Evolutionary conservation across 2,797 vertebrate species (phyloP), one percentile per base, ranked within the genome.

Genomic region (Vireo griseus): DNA sequence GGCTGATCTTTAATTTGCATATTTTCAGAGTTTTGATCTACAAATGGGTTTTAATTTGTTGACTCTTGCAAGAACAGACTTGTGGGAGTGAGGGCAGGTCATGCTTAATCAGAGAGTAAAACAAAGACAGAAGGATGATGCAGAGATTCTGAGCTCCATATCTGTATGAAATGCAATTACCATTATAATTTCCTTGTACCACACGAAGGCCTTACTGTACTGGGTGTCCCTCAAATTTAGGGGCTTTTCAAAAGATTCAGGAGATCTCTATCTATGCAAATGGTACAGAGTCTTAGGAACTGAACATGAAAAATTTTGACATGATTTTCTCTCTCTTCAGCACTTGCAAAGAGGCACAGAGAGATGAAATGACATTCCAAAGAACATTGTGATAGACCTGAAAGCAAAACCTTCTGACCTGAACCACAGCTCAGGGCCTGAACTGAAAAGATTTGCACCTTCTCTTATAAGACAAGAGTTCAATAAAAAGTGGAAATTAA

Each of bases 11-110:
- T 89, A 86, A 67, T 93, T 94, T 91, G 86, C 52, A 88, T 93
- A 39, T 77, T 94, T 95, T 95, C 71, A 88, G n/a, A 85, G 76
- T 87, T 95, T 94, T 95, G 92, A 96, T 93, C 88, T 96, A 84
- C 82, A 95, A 95, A 92, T 92, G 84, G 66, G 79, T 95, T 96
- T 97, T 90, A 96, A 97, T 95, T 96, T 97, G 89, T 96, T 58
- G 40, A 45, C 79, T 97, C 76, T 72, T 95, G 67, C 72, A 89
- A 37, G 76, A 87, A 87, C 25, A 91, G 61, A 44, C 65, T 91
- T 80, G 57, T 95, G 73, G 88, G n/a, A 94, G 33, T 75, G 68
- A 66, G 81, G 31, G 72, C 65, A 96, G 78, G 69, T 92, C 83
- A 96, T 76, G 59, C 58, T 93, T 91, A 75, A 91, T 81, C 93